Conservation (phyloP, 1,140 invertebrate species). For the Drosophila subobscura region DNA sequence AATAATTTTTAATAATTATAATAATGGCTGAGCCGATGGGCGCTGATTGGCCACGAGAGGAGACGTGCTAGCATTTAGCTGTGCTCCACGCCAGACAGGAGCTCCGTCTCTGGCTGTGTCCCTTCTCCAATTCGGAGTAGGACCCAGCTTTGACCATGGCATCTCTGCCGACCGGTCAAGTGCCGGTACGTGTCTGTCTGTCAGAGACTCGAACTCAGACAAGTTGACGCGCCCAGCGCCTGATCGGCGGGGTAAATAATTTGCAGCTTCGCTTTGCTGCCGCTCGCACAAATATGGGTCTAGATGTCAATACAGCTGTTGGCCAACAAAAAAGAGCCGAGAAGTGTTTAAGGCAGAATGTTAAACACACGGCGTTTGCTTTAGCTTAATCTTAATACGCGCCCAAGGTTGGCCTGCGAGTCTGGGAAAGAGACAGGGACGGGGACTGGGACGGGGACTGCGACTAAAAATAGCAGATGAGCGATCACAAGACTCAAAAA, state of each 20-base stretch:
- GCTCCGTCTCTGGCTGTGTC: background rate
- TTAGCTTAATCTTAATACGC: conserved; percentile 50
- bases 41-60: conserved; percentile 60
- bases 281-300: conserved; percentile 67
- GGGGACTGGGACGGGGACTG: background rate
- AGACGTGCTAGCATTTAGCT: conserved; percentile 72
- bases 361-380: conserved; percentile 43
- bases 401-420: conserved; percentile 52
- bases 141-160: conserved; percentile 56
- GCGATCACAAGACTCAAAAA: conserved; percentile 56
- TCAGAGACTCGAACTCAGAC: conserved; percentile 61
- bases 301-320: conserved; percentile 68
- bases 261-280: conserved; percentile 59
- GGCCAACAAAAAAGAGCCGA: conserved; percentile 27
- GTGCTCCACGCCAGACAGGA: background rate
- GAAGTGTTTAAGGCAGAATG: conserved; percentile 13
- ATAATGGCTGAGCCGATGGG: conserved; percentile 68
- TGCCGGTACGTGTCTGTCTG: conserved; percentile 54
- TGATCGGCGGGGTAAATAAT: conserved; percentile 56
- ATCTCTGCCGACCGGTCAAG: conserved; percentile 61
- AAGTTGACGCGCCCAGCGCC: conserved; percentile 52
- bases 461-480: conserved; percentile 74
- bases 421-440: conserved; percentile 25
- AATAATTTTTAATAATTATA: conserved; percentile 83
- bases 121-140: conserved; percentile 9